Evolutionary conservation across 2,113 vertebrate species (phyloP), one percentile per base, ranked within the genome.

Genomic region (Ardeotis arabs): DNA sequence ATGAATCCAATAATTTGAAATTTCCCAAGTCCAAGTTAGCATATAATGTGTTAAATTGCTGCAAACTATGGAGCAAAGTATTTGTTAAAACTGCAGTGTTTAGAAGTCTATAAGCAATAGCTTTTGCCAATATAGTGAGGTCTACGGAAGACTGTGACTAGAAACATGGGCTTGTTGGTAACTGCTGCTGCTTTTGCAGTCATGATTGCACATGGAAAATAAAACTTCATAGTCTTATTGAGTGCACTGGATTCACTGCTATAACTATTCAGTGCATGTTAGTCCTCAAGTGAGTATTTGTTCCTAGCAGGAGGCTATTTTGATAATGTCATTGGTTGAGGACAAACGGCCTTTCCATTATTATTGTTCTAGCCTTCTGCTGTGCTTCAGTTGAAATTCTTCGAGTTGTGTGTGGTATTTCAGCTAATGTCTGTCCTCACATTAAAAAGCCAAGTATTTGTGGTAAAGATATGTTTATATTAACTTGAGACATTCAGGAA

Each of bases 231-330:
- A 6, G 8, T 73, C 11, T 8, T 60, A 7, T 75, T 19, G 2
- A 39, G 10, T 27, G 33, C 72, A 31, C 5, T 12, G 55, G 55
- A 66, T 63, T 70, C 47, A 37, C 28, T 79, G 67, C 50, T 73
- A 0, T 11, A 47, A 55, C 19, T n/a, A 25, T n/a, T 80, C 0
- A 0, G 19, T 67, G 39, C 31, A 19, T 76, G 31, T 69, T 91
- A 64, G 18, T 85, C 35, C 49, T 77, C 11, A 62, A 72, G 15
- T 8, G 29, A 80, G 20, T 41, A 7, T 44, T 68, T 2, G 2
- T 58, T 92, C 64, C 20, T 66, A 74, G 17, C 28, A 66, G 28
- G 20, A 90, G 29, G 19, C 45, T 74, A 11, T 85, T 84, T 72
- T 85, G 37, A 39, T 64, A 14, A 20, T 21, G 19, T 67, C 1